Evolutionary conservation across 2,888 invertebrate species (phyloP).

Genomic region (Ochropacha duplaris): DNA sequence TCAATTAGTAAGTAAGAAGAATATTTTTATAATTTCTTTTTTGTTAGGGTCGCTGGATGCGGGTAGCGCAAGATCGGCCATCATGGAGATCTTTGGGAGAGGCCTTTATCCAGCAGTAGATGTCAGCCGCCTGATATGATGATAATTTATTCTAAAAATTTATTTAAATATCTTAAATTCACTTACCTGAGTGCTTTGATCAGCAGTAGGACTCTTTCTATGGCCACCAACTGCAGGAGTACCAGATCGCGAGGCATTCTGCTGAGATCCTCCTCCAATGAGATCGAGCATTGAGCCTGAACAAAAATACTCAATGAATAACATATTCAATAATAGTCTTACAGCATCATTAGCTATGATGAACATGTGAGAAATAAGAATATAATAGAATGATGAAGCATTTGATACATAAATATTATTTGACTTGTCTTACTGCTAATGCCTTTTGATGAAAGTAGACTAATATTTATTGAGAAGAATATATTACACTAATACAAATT

Average conservation of each 20-base stretch:
- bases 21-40: too few species aligned
- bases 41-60: too few species aligned
- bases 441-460: not conserved
- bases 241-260: slow-evolving; percentile 87
- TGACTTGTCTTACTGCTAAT: not conserved
- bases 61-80: too few species aligned
- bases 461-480: not conserved
- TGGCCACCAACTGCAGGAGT: slow-evolving; percentile 89
- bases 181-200: slow-evolving; percentile 90
- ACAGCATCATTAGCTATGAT: not conserved
- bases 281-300: slow-evolving; percentile 86
- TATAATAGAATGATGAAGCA: not conserved
- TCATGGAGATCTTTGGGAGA: too few species aligned
- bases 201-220: slow-evolving; percentile 93
- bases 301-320: slow-evolving; percentile 10
- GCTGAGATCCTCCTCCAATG: slow-evolving; percentile 84
- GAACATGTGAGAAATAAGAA: not conserved
- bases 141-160: not conserved
- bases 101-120: too few species aligned
- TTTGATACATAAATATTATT: not conserved
- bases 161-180: too few species aligned
- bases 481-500: not conserved
- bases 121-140: too few species aligned
- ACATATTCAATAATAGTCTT: not conserved
- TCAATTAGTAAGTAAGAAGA: too few species aligned